phyloP scores from a whole-genome alignment of 2,113 vertebrate species.

The Cairina moschata region DNA sequence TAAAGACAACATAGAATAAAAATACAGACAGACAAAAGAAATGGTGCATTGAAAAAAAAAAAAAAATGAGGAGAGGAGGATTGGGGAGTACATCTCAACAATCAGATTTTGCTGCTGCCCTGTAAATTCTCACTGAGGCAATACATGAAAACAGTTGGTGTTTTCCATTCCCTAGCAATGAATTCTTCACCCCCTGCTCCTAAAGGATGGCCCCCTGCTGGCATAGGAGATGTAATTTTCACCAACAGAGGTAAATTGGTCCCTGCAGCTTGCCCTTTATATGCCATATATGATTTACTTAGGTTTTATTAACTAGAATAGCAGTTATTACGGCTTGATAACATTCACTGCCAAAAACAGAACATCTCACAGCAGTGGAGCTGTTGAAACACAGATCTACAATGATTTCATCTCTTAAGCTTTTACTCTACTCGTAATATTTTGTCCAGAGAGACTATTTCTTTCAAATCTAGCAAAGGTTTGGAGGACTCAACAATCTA shows the following conservation, averaged over 20 bases:
- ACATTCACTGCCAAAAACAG: slow-evolving; percentile 13
- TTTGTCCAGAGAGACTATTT: not conserved
- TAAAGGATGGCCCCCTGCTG: not conserved
- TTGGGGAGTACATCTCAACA: not conserved
- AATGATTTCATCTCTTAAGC: not conserved
- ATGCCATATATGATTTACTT: slow-evolving; percentile 33
- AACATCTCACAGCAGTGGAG: not conserved
- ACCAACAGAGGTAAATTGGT: slow-evolving; percentile 49
- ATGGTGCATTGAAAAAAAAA: not conserved
- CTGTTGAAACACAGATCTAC: not conserved
- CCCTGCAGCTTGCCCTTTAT: slow-evolving; percentile 16
- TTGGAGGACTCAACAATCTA: not conserved
- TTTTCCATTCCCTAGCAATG: not conserved
- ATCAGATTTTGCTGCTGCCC: not conserved
- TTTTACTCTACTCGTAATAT: not conserved
- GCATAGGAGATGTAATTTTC: slow-evolving; percentile 21
- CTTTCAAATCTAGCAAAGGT: not conserved
- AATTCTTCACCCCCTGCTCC: slow-evolving; percentile 22
- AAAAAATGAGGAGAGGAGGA: not conserved
- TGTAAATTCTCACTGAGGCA: slow-evolving; percentile 15
- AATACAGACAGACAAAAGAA: not conserved
- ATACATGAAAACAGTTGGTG: slow-evolving; percentile 29
- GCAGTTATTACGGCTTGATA: slow-evolving; percentile 10
- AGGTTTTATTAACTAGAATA: slow-evolving; percentile 22
- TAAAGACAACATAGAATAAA: not conserved